These are phyloP conservation scores for Salticus scenicus DNA, from an alignment of 2,888 invertebrate genomes.

Conservation along the genomic window DNA sequence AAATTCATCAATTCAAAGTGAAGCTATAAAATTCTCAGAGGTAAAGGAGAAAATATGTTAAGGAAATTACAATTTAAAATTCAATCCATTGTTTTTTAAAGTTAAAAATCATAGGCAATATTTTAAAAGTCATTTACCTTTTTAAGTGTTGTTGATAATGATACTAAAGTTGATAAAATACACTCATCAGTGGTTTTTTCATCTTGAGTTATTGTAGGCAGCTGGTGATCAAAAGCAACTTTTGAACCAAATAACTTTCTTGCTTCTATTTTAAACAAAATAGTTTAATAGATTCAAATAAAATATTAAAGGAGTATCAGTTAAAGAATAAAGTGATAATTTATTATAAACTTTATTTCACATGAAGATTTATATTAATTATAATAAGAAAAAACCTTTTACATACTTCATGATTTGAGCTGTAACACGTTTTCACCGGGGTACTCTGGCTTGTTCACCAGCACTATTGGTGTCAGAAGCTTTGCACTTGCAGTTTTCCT, in stretches of 20 bases:
- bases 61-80: not conserved
- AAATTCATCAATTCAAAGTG: too few species aligned
- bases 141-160: conserved; percentile 75
- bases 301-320: not conserved
- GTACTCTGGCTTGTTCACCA: too few species aligned
- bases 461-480: too few species aligned
- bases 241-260: conserved; percentile 76
- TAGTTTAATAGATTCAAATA: not conserved
- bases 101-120: not conserved
- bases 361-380: too few species aligned
- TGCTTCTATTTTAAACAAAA: conserved; percentile 75
- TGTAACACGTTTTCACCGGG: too few species aligned
- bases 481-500: too few species aligned
- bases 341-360: too few species aligned
- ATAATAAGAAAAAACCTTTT: too few species aligned
- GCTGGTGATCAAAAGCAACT: conserved; percentile 76
- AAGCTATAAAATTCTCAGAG: too few species aligned
- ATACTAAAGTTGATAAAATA: conserved; percentile 76
- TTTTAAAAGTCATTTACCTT: conserved; percentile 73
- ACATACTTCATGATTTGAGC: too few species aligned
- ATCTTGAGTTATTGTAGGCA: conserved; percentile 77
- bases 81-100: too few species aligned
- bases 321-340: conserved; percentile 2
- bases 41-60: too few species aligned
- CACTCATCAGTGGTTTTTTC: conserved; percentile 77